These are phyloP conservation scores for Leptobrachium leishanense DNA, from an alignment of 2,113 vertebrate species.

Conservation along the genomic window DNA sequence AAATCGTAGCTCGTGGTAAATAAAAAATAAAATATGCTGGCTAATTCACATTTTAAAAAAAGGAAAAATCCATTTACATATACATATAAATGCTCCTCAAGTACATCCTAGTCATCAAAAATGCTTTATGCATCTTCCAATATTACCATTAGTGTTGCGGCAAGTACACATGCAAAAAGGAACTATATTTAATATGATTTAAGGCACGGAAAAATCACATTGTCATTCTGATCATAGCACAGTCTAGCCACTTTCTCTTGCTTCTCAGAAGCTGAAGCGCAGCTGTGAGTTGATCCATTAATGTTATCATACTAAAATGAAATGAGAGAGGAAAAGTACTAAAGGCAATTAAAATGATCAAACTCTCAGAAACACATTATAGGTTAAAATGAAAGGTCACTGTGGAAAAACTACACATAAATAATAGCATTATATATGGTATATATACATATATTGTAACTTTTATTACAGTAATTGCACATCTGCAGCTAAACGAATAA, in stretches of 20 bases:
- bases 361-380: constrained; percentile 41
- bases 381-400: constrained; percentile 42
- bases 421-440: neutral
- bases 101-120: constrained; percentile 2
- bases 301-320: constrained; percentile 50
- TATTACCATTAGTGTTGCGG: constrained; percentile 13
- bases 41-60: too few relatives aligned
- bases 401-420: constrained; percentile 13
- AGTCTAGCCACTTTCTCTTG: constrained; percentile 57
- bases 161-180: constrained; percentile 18
- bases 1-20: too few relatives aligned
- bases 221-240: constrained; percentile 55
- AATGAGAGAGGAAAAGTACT: constrained; percentile 37
- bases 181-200: constrained; percentile 41
- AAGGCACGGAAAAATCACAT: constrained; percentile 50
- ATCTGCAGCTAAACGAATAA: too few relatives aligned
- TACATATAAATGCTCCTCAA: too few relatives aligned
- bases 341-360: constrained; percentile 49
- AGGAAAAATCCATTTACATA: too few relatives aligned
- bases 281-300: constrained; percentile 54
- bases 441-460: neutral
- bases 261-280: constrained; percentile 47
- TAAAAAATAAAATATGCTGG: too few relatives aligned
- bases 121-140: constrained; percentile 27
- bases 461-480: too few relatives aligned